Conservation (phyloP, 2,797 vertebrate species). For the Tinamus major region DNA sequence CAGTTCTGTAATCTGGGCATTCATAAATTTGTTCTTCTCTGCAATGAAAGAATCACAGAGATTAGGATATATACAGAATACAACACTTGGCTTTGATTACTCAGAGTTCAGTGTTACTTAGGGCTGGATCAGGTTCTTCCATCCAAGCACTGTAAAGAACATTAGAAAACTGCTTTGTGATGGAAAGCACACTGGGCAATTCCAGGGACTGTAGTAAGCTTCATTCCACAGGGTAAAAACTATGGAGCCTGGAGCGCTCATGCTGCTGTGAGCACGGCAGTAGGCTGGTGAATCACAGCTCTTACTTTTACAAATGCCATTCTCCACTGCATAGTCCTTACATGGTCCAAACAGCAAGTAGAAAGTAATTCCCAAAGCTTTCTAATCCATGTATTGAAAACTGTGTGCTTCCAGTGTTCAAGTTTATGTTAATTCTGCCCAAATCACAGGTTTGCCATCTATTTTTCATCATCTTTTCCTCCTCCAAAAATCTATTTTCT, state of each 20-base stretch:
- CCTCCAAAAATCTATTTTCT: not conserved
- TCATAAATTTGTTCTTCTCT: constrained; percentile 81
- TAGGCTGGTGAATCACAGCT: not conserved
- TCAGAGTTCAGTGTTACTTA: not conserved
- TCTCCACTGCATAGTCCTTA: not conserved
- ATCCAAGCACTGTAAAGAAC: not conserved
- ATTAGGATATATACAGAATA: not conserved
- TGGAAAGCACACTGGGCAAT: not conserved
- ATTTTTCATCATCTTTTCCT: not conserved
- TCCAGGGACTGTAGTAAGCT: not conserved
- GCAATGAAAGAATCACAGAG: constrained; percentile 41
- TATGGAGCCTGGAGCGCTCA: not conserved
- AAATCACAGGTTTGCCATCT: not conserved
- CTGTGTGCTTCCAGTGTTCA: not conserved
- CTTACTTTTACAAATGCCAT: not conserved
- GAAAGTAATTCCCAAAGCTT: not conserved
- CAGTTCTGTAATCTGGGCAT: constrained; percentile 91
- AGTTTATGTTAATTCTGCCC: not conserved
- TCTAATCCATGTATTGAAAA: not conserved
- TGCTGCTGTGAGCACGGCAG: not conserved
- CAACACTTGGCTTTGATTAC: not conserved
- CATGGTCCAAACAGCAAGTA: not conserved
- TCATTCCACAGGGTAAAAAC: not conserved
- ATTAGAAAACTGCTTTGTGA: not conserved
- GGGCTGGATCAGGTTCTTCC: not conserved